Evolutionary conservation across 1,140 invertebrate genomes (phyloP), one percentile per base, ranked within the genome.

Genomic region (Nasonia giraulti): DNA sequence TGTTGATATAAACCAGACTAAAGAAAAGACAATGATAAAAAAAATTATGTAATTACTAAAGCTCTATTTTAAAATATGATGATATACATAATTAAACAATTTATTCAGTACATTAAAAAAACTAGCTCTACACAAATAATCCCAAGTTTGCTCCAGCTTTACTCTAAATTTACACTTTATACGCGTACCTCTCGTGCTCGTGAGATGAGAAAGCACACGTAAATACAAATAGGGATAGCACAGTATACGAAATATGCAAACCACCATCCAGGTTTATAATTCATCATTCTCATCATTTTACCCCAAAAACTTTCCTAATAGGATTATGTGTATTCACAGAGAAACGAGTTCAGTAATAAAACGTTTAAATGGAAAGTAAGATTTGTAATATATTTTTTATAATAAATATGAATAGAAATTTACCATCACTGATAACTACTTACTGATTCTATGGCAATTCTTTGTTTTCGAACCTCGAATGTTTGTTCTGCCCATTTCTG

Each of bases 1-100:
- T 96, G 96, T 90, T 96, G 95, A 90, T 98, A 94, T 88, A 97
- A 92, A 90, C 96, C 97, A 90, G 96, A 97, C 97, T 98, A 95
- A 93, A 91, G 87, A 89, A 86, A 90, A 88, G 85, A 90, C 55
- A 82, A 62, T 69, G 55, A 83, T 55, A 33, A 69, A 66, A 50
- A 23, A 74, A 83, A 78, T 62, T 31, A 62, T 11, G 11, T 76
- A 47, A 20, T 74, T 76, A 76, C 44, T 76, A 27, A 76, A 47
- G n/a, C 20, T 50, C n/a, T 76, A 40, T 33, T 27, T 27, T 23
- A 14, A 69, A 69, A 23, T 69, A 23, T 20, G 23, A 27, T 11
- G 66, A 69, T 69, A 27, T 68, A 68, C n/a, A 14, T 14, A 27
- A 8, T n/a, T 8, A 2, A 27, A 11, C 3, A 69, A 69, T 71